A percentile compares a stretch with the other conserved stretches of the same genome.
phyloP scores from a whole-genome alignment of 2,113 vertebrate species.

The Microtus richardsoni region DNA sequence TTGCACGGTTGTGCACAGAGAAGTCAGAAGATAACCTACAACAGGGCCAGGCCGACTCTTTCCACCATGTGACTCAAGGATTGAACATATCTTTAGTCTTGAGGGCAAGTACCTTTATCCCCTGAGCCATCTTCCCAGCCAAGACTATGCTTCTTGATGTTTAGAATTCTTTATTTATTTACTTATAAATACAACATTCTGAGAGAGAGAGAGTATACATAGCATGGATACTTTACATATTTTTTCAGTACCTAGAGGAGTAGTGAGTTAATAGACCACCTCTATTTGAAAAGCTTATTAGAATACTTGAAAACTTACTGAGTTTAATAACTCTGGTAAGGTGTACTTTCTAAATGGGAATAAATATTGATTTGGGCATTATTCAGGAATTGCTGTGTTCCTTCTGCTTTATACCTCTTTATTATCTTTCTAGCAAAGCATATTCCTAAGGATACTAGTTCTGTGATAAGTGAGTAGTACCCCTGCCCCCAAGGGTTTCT shows the following conservation, averaged over 20 bases:
- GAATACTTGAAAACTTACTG: conserved; percentile 19
- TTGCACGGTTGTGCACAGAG: not conserved
- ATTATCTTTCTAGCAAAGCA: not conserved
- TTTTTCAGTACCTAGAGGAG: conserved; percentile 25
- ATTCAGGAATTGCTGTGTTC: conserved; percentile 13
- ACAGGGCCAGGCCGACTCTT: not conserved
- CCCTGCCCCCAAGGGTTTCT: not conserved
- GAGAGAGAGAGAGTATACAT: conserved; percentile 3
- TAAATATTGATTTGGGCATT: conserved; percentile 39
- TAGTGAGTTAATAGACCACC: not conserved
- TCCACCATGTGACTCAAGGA: not conserved
- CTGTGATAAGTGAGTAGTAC: conserved; percentile 8
- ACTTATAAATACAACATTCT: conserved; percentile 33
- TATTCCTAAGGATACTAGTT: conserved; percentile 35
- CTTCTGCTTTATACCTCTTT: conserved; percentile 8
- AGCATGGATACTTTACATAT: conserved; percentile 13
- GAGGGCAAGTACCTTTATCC: not conserved
- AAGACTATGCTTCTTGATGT: not conserved
- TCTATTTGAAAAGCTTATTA: conserved; percentile 23
- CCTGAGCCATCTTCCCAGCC: not conserved
- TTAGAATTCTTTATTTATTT: not conserved
- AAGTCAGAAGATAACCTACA: not conserved
- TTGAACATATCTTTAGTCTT: not conserved
- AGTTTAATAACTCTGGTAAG: conserved; percentile 30
- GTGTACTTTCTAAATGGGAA: conserved; percentile 13